Evolutionary conservation across 2,888 invertebrate species (phyloP), one percentile per base, ranked within the genome.

Genomic region (Zhuqinia jingwanae): DNA sequence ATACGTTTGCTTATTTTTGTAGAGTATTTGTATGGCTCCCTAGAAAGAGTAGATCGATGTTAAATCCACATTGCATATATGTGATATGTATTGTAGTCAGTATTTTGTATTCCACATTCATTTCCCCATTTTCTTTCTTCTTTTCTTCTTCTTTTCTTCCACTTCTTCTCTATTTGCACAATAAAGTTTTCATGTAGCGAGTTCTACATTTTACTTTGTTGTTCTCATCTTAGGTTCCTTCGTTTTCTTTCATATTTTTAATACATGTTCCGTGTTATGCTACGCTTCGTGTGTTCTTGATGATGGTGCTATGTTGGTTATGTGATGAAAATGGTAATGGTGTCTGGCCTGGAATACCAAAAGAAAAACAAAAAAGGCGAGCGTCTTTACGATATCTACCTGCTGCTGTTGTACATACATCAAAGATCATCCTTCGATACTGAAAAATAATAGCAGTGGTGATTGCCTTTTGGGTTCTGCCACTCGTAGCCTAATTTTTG

Each of bases 401-500:
- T 65, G 17, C 30, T 63, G 36, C 17, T 36, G 5, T 36, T 36
- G 36, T 36, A 6, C 36, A 36, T 36, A 8, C 36, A 36, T 36
- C 5, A 8, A 36, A 36, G 3, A 36, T 36, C 8, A 36, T 36
- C 8, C 36, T 36, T 36, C 8, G 36, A 36, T 36, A 8, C 36
- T 8, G 36, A 36, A 36, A 36, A 36, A n/a, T n/a, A 36, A 36
- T 36, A 36, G 8, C 8, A 8, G 8, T 8, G 3, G 8, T 36
- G 63, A 63, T 63, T 63, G 30, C 27, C 30, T 10, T n/a, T 68
- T 68, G 45, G 22, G 68, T n/a, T n/a, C n/a, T 15, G 50, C n/a
- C 15, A 50, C 50, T 11, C n/a, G 50, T 68, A 45, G 68, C 68
- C 45, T 68, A 68, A 68, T 68, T 68, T n/a, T 68, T 68, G 68